A percentile compares a stretch with the other conserved stretches of the same genome.
Conservation (phyloP, 2,888 invertebrate genomes). For the Trichopria drosophilae region DNA sequence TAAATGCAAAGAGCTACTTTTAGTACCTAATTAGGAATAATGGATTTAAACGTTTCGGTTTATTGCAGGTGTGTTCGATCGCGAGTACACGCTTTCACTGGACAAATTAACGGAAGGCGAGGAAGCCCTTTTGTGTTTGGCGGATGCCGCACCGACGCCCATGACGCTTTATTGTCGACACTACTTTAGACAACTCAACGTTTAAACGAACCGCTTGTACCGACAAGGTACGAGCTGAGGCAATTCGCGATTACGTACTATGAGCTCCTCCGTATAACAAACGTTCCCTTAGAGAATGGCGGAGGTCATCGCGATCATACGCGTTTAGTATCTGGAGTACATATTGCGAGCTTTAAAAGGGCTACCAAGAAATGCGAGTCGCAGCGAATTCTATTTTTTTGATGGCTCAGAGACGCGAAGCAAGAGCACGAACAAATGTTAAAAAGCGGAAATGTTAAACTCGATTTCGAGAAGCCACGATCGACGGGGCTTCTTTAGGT, state of each 20-base stretch:
- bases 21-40: background rate
- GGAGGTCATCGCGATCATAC: background rate
- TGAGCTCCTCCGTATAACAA: too few relatives aligned
- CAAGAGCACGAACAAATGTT: constrained; percentile 27
- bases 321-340: background rate
- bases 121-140: constrained; percentile 71
- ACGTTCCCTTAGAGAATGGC: background rate
- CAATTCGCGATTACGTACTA: too few relatives aligned
- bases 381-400: constrained; percentile 23
- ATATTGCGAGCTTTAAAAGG: background rate
- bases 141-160: constrained; percentile 79
- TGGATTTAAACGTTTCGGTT: background rate
- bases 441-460: constrained; percentile 22
- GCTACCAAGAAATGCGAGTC: background rate
- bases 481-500: constrained; percentile 24
- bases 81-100: constrained; percentile 82
- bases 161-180: constrained; percentile 83
- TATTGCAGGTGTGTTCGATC: constrained; percentile 77
- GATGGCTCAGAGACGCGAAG: constrained; percentile 4
- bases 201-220: constrained; percentile 47
- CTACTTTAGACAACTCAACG: constrained; percentile 74
- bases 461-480: constrained; percentile 21
- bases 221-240: too few relatives aligned
- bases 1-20: too few relatives aligned
- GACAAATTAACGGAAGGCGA: constrained; percentile 73